Percentiles rank a stretch among this genome's conserved stretches.
These are phyloP conservation scores for Chelonus formosanus DNA, from an alignment of 2,888 invertebrate genomes.

Conservation along the genomic window DNA sequence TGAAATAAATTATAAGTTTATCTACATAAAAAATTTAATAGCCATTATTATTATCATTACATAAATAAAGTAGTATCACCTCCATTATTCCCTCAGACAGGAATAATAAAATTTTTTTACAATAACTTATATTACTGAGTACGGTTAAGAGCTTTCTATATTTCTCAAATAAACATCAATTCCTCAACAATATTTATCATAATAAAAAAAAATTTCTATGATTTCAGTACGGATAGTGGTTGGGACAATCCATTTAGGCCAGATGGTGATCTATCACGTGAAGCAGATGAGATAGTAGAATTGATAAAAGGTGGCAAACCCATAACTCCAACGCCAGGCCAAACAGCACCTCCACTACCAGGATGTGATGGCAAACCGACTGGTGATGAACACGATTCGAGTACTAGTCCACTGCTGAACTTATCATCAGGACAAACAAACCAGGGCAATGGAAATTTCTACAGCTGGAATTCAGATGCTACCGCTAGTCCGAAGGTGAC, in stretches of 20 bases:
- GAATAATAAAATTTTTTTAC: too few species aligned
- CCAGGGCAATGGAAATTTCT: slow-evolving; percentile 62
- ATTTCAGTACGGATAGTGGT: slow-evolving; percentile 87
- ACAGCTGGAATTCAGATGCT: slow-evolving; percentile 49
- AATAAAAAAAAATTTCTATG: slow-evolving; percentile 18
- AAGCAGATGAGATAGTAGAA: slow-evolving; percentile 96
- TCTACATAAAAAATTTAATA: too few species aligned
- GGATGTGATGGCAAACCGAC: slow-evolving; percentile 61
- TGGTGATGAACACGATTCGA: slow-evolving; percentile 54
- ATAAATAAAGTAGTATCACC: too few species aligned
- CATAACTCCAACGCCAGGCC: slow-evolving; percentile 73
- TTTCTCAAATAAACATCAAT: too few species aligned
- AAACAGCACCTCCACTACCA: slow-evolving; percentile 68
- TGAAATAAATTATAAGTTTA: too few species aligned
- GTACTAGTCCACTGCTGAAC: slow-evolving; percentile 58
- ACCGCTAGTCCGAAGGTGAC: slow-evolving; percentile 60
- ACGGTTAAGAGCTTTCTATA: too few species aligned
- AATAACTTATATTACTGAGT: too few species aligned
- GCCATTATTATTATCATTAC: too few species aligned
- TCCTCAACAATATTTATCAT: too few species aligned
- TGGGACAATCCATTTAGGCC: slow-evolving; percentile 98
- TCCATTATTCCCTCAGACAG: too few species aligned
- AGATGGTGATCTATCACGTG: slow-evolving; percentile 91
- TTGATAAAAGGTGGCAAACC: slow-evolving; percentile 91
- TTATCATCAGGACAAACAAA: slow-evolving; percentile 49